Conservation (phyloP, 2,888 invertebrate genomes). For the Heliothis peltigera region DNA sequence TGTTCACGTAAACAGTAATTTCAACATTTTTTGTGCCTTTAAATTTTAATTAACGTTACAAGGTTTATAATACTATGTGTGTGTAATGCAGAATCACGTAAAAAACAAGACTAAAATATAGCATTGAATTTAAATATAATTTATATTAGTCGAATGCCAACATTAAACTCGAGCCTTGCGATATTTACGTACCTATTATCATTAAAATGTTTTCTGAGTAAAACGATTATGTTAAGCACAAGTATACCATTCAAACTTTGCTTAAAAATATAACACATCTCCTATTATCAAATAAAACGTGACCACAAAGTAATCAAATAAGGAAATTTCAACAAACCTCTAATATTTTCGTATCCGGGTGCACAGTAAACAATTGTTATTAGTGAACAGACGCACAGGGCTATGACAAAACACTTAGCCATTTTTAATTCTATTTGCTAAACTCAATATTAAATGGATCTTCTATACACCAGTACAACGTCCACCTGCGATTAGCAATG, state of each 20-base stretch:
- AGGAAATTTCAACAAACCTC: conserved; percentile 61
- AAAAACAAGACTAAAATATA: too few relatives aligned
- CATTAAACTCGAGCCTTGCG: too few relatives aligned
- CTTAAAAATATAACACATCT: background rate
- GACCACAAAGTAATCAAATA: background rate
- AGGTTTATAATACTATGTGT: too few relatives aligned
- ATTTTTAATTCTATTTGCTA: conserved; percentile 41
- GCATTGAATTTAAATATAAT: too few relatives aligned
- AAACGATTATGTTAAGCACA: background rate
- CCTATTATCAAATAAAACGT: background rate
- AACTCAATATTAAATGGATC: conserved; percentile 4
- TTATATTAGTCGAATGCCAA: too few relatives aligned
- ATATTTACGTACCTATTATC: too few relatives aligned
- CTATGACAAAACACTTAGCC: conserved; percentile 51
- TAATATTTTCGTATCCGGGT: conserved; percentile 41
- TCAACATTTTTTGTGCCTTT: too few relatives aligned
- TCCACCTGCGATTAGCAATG: conserved; percentile 38
- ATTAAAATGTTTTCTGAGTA: background rate
- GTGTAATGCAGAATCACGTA: too few relatives aligned
- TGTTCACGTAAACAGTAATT: too few relatives aligned
- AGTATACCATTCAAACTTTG: background rate
- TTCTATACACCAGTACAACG: conserved; percentile 34
- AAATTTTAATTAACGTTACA: too few relatives aligned
- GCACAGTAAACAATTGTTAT: conserved; percentile 47
- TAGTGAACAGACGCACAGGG: conserved; percentile 48